Evolutionary conservation across 2,888 invertebrate genomes (phyloP).

Genomic region (Callimorpha dominula): DNA sequence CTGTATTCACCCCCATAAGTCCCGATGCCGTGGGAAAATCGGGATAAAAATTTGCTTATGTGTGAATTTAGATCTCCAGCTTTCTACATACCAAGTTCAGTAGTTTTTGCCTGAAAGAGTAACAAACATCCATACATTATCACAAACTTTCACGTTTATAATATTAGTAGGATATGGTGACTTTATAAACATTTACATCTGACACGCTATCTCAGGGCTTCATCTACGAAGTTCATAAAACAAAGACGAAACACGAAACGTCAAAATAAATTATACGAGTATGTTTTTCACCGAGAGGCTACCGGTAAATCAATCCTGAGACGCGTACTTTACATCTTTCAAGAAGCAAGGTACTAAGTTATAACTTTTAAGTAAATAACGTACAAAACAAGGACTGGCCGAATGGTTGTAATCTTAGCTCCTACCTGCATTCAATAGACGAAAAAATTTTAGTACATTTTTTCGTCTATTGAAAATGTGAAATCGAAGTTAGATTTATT

Average conservation of each 20-base stretch:
- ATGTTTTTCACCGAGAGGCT: neutral
- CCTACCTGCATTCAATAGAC: conserved; percentile 49
- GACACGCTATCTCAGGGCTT: neutral
- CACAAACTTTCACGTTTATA: neutral
- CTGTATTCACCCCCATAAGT: neutral
- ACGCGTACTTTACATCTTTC: conserved; percentile 55
- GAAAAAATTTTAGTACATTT: no score
- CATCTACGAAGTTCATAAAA: neutral
- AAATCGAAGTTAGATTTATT: no score
- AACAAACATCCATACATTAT: neutral
- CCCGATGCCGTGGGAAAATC: no score
- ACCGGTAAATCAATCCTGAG: conserved; percentile 2
- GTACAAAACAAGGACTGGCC: conserved; percentile 52
- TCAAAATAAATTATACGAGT: conserved; percentile 1
- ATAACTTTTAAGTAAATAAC: conserved; percentile 61
- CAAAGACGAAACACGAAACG: neutral
- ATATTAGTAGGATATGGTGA: neutral
- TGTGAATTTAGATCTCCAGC: no score
- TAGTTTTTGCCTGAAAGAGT: no score
- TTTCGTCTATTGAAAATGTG: no score
- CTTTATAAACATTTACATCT: neutral
- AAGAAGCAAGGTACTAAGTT: conserved; percentile 66
- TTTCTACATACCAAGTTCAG: no score
- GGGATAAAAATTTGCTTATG: neutral
- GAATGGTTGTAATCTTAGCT: conserved; percentile 54